Percentiles rank a stretch among this genome's conserved stretches.
Evolutionary conservation across 2,888 invertebrate genomes (phyloP).

Genomic region (Nudaria mundana): DNA sequence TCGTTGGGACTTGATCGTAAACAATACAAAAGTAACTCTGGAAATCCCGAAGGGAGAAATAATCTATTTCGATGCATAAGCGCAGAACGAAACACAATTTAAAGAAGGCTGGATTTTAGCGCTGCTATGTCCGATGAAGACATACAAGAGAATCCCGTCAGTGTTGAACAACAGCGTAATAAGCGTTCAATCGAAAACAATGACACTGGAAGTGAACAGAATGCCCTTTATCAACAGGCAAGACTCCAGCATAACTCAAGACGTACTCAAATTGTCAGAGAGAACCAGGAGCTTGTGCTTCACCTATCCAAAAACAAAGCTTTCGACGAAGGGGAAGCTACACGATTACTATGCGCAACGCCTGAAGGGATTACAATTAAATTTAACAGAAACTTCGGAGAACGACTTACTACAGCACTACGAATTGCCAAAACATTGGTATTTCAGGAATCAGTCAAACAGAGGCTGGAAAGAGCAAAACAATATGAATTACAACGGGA

Average conservation of each 20-base stretch:
- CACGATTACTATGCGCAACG: slow-evolving; percentile 6
- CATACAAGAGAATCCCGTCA: not conserved
- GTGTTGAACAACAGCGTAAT: not conserved
- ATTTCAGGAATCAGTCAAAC: not conserved
- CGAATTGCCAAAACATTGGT: slow-evolving; percentile 1
- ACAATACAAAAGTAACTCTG: not conserved
- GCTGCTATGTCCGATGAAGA: slow-evolving; percentile 2
- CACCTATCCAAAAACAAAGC: slow-evolving; percentile 8
- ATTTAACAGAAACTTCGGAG: slow-evolving; percentile 4
- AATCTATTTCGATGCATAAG: not conserved
- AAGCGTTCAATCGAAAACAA: not conserved
- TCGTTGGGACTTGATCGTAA: slow-evolving; percentile 5
- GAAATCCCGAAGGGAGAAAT: slow-evolving; percentile 6
- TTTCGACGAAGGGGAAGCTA: slow-evolving; percentile 11
- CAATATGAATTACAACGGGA: not conserved
- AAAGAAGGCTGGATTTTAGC: slow-evolving; percentile 1
- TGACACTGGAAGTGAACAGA: not conserved
- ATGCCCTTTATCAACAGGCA: not conserved
- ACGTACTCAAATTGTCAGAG: not conserved
- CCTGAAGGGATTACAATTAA: slow-evolving; percentile 5
- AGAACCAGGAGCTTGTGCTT: slow-evolving; percentile 11
- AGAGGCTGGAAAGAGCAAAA: not conserved
- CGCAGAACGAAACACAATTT: not conserved
- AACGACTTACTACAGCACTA: slow-evolving; percentile 5
- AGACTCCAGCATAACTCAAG: not conserved